phyloP scores from a whole-genome alignment of 2,797 vertebrate genomes.

The Nannoperca australis region DNA sequence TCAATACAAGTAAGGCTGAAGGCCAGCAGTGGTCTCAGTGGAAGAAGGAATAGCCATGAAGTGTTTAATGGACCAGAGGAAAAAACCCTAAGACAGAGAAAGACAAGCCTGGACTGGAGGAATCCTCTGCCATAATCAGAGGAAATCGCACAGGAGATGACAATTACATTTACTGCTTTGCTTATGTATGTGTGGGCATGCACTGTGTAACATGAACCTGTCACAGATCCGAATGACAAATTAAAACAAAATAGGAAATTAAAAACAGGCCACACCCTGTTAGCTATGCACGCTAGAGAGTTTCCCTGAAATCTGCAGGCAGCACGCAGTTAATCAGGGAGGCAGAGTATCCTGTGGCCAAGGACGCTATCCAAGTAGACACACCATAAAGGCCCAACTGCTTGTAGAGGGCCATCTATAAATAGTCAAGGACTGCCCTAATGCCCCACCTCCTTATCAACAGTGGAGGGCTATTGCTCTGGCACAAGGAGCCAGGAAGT shows the following conservation, averaged over 20 bases:
- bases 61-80: conserved; percentile 23
- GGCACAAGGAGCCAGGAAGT: conserved; percentile 65
- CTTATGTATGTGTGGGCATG: conserved; percentile 5
- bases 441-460: conserved; percentile 78
- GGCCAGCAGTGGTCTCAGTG: background rate
- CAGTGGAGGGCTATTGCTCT: conserved; percentile 68
- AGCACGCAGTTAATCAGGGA: conserved; percentile 47
- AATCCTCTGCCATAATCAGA: conserved; percentile 19
- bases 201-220: conserved; percentile 13
- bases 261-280: conserved; percentile 37
- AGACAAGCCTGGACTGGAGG: conserved; percentile 15
- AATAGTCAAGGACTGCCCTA: conserved; percentile 84
- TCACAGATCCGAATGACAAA: conserved; percentile 14
- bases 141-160: conserved; percentile 3
- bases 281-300: conserved; percentile 26
- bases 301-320: conserved; percentile 45
- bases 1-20: conserved; percentile 7
- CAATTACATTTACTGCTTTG: background rate
- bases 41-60: conserved; percentile 3
- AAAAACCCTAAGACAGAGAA: conserved; percentile 28
- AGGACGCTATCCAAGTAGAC: conserved; percentile 74
- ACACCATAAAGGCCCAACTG: conserved; percentile 73
- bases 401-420: conserved; percentile 80
- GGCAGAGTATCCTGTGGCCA: conserved; percentile 53
- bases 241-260: conserved; percentile 3